A percentile compares a stretch with the other conserved stretches of the same genome.
phyloP scores from a whole-genome alignment of 2,888 invertebrate genomes.

The Stenolophus ochropezus region DNA sequence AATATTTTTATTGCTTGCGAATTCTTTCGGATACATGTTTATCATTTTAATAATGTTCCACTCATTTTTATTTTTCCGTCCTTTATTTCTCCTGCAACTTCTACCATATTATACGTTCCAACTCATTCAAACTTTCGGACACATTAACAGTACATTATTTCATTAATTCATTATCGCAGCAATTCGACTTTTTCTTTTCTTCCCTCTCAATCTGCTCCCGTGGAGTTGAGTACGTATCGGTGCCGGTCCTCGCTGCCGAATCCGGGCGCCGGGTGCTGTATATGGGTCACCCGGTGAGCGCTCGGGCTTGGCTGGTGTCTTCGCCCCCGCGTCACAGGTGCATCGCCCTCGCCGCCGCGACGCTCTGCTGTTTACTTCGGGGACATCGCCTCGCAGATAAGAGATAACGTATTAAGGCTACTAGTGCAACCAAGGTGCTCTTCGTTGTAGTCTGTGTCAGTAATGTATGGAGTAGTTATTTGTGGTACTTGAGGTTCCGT shows the following conservation, averaged over 20 bases:
- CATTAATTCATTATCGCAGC: too few species aligned
- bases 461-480: too few species aligned
- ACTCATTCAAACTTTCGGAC: too few species aligned
- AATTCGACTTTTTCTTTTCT: background rate
- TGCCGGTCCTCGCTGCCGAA: background rate
- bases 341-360: slow-evolving; percentile 11
- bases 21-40: too few species aligned
- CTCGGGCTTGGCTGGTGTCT: slow-evolving; percentile 33
- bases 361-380: background rate
- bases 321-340: slow-evolving; percentile 27
- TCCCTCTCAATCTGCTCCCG: background rate
- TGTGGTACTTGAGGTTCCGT: too few species aligned
- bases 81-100: too few species aligned
- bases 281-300: slow-evolving; percentile 58
- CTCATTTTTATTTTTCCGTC: too few species aligned
- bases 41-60: too few species aligned
- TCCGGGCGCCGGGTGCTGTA: background rate
- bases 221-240: too few species aligned
- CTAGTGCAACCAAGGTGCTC: background rate
- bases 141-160: too few species aligned
- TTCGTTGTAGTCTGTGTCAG: background rate
- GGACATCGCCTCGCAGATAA: background rate
- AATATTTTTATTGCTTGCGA: too few species aligned
- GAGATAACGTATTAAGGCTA: background rate
- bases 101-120: too few species aligned